Evolutionary conservation across 2,113 vertebrate genomes (phyloP).

Genomic region (Chloroceryle aenea): DNA sequence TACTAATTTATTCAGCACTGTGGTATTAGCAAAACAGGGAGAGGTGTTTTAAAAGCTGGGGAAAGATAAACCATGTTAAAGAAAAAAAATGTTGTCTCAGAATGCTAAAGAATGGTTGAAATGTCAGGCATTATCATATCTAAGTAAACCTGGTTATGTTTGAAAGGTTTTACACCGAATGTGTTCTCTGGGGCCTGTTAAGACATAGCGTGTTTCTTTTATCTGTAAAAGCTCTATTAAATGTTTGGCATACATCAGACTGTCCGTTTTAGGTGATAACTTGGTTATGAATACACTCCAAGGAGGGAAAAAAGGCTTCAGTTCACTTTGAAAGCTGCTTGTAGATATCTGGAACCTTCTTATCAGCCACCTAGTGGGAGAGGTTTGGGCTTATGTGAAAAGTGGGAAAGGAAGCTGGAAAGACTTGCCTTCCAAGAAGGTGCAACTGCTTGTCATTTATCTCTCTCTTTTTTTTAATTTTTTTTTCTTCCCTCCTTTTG

Average conservation of each 20-base stretch:
- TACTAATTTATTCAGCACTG: not conserved
- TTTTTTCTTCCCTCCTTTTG: not conserved
- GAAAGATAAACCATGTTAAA: not conserved
- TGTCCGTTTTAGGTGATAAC: not conserved
- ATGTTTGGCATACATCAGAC: not conserved
- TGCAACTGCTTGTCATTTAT: not conserved
- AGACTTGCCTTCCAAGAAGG: not conserved
- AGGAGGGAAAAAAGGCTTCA: not conserved
- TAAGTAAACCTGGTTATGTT: not conserved
- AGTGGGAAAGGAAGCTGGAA: not conserved
- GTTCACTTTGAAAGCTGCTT: not conserved
- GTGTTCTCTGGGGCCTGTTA: not conserved
- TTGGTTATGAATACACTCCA: not conserved
- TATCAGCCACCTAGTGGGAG: not conserved
- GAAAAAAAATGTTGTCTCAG: not conserved
- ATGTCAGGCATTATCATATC: not conserved
- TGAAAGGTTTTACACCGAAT: not conserved
- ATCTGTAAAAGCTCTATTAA: not conserved
- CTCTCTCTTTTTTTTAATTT: too few species aligned
- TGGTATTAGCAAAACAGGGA: not conserved
- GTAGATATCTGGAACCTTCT: not conserved
- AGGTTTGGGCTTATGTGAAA: not conserved
- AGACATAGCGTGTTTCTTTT: not conserved
- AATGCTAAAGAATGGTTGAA: not conserved
- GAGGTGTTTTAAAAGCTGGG: not conserved